These are phyloP conservation scores for Ips nitidus DNA, from an alignment of 1,140 invertebrate genomes.

Conservation along the genomic window DNA sequence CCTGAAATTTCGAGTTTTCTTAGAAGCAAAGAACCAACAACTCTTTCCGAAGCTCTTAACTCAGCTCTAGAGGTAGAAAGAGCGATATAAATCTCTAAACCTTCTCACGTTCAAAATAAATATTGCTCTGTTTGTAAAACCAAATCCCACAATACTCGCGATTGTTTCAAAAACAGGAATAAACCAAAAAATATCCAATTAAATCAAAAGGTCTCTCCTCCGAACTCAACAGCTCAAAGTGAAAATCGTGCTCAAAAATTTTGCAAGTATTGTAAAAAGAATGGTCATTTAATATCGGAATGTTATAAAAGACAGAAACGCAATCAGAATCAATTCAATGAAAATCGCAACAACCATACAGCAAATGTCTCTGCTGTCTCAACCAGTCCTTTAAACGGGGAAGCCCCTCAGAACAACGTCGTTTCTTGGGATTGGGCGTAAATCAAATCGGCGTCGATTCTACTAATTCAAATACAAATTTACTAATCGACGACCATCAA, in stretches of 20 bases:
- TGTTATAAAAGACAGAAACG: conserved; percentile 25
- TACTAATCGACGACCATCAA: not conserved
- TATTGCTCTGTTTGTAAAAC: not conserved
- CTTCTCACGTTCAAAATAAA: conserved; percentile 5
- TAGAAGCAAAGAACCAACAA: conserved; percentile 13
- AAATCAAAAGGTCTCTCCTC: not conserved
- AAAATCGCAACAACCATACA: not conserved
- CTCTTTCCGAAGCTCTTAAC: conserved; percentile 19
- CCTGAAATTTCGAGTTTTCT: conserved; percentile 29
- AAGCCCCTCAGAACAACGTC: conserved; percentile 15
- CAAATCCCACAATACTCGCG: not conserved
- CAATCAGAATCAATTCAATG: not conserved
- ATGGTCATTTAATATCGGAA: conserved; percentile 35
- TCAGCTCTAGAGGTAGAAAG: conserved; percentile 26
- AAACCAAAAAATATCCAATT: conserved; percentile 2
- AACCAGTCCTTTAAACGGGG: conserved; percentile 28
- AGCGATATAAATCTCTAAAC: conserved; percentile 11
- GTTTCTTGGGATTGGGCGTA: conserved; percentile 11
- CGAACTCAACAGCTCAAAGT: not conserved
- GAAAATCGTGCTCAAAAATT: conserved; percentile 22
- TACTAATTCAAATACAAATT: not conserved
- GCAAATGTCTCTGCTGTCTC: not conserved
- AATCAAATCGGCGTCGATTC: conserved; percentile 15
- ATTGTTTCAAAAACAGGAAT: conserved; percentile 3
- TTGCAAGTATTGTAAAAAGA: conserved; percentile 37